Evolutionary conservation across 2,797 vertebrate species (phyloP).

Genomic region (Brotogeris chrysoptera): DNA sequence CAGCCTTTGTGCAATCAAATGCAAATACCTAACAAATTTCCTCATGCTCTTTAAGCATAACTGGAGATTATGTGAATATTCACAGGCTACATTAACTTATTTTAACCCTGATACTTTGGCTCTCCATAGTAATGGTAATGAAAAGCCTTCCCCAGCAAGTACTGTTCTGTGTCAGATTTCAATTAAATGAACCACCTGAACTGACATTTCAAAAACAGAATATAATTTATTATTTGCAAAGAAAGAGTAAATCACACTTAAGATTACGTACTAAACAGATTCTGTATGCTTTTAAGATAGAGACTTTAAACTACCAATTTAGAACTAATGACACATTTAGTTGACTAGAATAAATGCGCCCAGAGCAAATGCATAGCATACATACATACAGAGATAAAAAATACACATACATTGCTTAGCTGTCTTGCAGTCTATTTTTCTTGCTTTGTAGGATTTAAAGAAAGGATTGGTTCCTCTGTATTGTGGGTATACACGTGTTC

Average conservation of each 20-base stretch:
- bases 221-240: neutral
- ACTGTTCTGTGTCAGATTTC: neutral
- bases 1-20: neutral
- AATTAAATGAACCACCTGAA: neutral
- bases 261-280: neutral
- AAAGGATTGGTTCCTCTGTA: neutral
- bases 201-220: neutral
- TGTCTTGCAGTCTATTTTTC: neutral
- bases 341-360: neutral
- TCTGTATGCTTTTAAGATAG: neutral
- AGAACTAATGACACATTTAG: neutral
- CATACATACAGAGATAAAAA: fast-evolving
- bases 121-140: neutral
- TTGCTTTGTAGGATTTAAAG: neutral
- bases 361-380: neutral
- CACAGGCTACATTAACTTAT: neutral
- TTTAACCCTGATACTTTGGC: neutral
- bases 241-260: neutral
- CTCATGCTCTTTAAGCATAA: neutral
- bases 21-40: neutral
- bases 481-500: neutral
- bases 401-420: neutral
- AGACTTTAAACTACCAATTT: neutral
- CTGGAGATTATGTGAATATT: neutral
- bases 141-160: neutral